Evolutionary conservation across 2,113 vertebrate genomes (phyloP).

Genomic region (Panthera leo): DNA sequence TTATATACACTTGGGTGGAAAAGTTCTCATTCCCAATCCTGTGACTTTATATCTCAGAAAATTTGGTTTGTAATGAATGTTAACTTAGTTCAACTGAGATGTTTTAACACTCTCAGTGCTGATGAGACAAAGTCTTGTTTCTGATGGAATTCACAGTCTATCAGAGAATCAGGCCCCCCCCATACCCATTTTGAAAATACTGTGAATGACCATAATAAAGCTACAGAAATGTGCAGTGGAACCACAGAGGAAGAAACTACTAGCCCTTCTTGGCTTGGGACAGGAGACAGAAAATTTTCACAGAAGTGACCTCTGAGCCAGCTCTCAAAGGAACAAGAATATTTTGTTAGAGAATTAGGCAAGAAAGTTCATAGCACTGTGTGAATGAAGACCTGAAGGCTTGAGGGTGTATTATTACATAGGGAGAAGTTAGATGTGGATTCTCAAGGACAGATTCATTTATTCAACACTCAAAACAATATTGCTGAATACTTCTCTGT

Average conservation of each 20-base stretch:
- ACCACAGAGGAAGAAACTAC: neutral
- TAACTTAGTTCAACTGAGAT: neutral
- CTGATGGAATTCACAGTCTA: neutral
- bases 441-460: neutral
- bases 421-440: neutral
- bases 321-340: neutral
- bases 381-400: neutral
- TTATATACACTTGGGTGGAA: neutral
- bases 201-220: neutral
- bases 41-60: neutral
- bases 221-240: neutral
- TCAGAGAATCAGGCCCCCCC: neutral
- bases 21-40: neutral
- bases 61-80: neutral
- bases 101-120: neutral
- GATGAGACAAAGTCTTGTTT: neutral
- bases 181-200: neutral
- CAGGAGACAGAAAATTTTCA: neutral
- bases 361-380: neutral
- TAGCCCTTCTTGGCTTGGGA: neutral
- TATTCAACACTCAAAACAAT: neutral
- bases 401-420: neutral
- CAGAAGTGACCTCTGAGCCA: neutral
- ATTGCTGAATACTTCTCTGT: neutral
- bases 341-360: slow-evolving; percentile 6